Base-by-base conservation (phyloP, 2,888 invertebrate genomes). In the Leptinotarsa juncta region DNA sequence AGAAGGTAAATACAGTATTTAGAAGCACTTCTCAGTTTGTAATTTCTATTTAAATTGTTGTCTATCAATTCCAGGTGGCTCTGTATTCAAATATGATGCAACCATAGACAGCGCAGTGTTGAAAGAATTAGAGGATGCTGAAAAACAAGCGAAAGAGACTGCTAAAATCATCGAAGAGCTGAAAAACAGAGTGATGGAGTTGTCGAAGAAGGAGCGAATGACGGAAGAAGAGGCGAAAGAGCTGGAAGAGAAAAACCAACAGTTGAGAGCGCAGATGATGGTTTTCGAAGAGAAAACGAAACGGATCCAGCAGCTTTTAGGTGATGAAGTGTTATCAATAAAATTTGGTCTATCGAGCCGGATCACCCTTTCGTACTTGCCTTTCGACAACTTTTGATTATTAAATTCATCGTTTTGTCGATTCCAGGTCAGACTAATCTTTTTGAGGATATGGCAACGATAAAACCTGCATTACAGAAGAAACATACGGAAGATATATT, bases 251-350 rank as follows among this genome's bases (percentile, higher is more conserved):
- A 90, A 91, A 68, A 92, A 92, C 79, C 89, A 89, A 42, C 84
- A 90, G 73, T 86, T 93, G 0, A 90, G 91, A 70, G 87, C 89
- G 3, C 92, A 92, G 82, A 90, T 93, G 89, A 89, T 89, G 23
- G 88, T 92, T 57, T 91, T 93, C 76, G 92, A 93, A 78, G 87
- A 89, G 20, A 90, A 92, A 75, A 93, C 92, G 0, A 89, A 88
- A 81, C 89, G 88, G 65, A 88, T 93, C 55, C 91, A 92, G 84
- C 87, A 88, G 72, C 83, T 92, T 18, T 55, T 81, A 49, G 76
- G 77, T 67, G 70, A 68, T 16, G n/a, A 32, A 26, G 10, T 18
- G 2, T 3, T 60, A 14, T 60, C 60, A 26, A 15, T 16, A 1
- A 66, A 15, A 67, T 66, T 67, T 55, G 70, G 51, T 73, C 67